phyloP scores from a whole-genome alignment of 2,113 vertebrate species.

The Gopherus flavomarginatus region DNA sequence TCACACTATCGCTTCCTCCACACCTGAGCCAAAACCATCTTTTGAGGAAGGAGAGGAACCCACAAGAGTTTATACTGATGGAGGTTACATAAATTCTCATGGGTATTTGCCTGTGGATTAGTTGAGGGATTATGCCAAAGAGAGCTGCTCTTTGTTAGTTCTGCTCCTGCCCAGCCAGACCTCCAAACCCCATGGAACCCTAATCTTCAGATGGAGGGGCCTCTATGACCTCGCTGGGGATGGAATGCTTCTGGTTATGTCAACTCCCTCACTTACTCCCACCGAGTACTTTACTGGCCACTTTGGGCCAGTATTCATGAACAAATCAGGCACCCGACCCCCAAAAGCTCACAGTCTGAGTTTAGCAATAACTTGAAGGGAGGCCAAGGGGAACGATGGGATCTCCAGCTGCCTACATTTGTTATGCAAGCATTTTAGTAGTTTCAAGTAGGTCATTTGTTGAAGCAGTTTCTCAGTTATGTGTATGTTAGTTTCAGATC shows the following conservation, averaged over 20 bases:
- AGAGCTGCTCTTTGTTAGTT: background rate
- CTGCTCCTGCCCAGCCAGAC: background rate
- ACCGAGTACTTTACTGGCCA: background rate
- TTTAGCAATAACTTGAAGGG: background rate
- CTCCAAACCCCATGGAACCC: background rate
- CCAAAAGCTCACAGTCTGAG: background rate
- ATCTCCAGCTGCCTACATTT: background rate
- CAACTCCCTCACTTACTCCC: background rate
- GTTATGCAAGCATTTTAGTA: background rate
- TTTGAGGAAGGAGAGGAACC: background rate
- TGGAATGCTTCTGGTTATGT: background rate
- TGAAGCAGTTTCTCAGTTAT: background rate
- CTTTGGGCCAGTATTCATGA: background rate
- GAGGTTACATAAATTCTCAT: background rate
- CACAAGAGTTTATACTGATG: background rate
- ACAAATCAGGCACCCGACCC: background rate
- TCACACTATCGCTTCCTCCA: background rate
- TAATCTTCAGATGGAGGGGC: background rate
- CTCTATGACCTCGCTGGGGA: background rate
- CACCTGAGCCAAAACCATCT: background rate
- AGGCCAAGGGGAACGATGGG: rapidly evolving
- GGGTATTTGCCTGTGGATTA: background rate
- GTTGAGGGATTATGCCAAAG: background rate
- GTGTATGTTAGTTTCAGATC: background rate
- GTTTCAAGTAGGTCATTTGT: background rate